phyloP scores from a whole-genome alignment of 2,113 vertebrate species.

The Cyanocitta stelleri region DNA sequence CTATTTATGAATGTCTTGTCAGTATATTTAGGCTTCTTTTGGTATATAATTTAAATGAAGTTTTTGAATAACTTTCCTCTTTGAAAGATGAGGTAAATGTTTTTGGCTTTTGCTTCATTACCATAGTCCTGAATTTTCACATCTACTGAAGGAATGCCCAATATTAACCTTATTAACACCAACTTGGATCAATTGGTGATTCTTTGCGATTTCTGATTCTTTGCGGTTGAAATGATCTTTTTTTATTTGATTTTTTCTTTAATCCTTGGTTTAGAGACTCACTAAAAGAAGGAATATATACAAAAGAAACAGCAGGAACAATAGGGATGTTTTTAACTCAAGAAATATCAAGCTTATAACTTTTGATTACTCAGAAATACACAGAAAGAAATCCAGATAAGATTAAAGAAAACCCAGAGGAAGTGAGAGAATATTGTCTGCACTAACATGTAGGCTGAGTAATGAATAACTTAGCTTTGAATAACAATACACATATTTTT shows the following conservation, averaged over 20 bases:
- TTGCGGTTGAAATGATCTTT: constrained; percentile 46
- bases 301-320: constrained; percentile 49
- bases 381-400: constrained; percentile 69
- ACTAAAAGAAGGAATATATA: constrained; percentile 34
- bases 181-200: neutral
- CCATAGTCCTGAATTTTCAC: neutral
- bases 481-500: constrained; percentile 65
- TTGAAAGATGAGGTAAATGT: neutral
- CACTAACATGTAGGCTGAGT: constrained; percentile 63
- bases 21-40: neutral
- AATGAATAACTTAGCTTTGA: constrained; percentile 64
- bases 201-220: constrained; percentile 1
- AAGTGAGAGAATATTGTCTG: constrained; percentile 64
- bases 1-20: neutral
- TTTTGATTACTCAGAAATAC: constrained; percentile 70
- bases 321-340: constrained; percentile 59
- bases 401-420: constrained; percentile 68
- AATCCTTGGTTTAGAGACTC: constrained; percentile 33
- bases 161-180: neutral
- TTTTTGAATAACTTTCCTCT: neutral
- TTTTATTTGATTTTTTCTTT: constrained; percentile 23
- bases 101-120: neutral
- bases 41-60: neutral
- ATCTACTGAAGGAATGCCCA: neutral
- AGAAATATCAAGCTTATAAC: constrained; percentile 66